Percentiles rank a stretch among this genome's conserved stretches.
Conservation (phyloP, 1,140 invertebrate genomes). For the Penaeus chinensis region DNA sequence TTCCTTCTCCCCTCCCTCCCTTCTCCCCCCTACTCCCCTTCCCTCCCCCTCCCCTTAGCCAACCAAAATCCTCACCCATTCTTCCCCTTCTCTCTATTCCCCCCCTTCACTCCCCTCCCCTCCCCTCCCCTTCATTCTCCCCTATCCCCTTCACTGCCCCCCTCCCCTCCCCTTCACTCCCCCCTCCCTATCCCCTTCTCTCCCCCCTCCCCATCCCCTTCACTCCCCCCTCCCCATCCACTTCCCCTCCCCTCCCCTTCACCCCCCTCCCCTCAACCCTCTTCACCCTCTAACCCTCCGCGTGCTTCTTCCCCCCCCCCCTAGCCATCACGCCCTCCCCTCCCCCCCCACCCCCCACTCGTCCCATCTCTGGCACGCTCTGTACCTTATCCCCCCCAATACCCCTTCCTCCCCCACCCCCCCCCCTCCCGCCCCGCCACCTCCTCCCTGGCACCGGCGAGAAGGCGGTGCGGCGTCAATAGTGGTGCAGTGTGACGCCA, state of each 20-base stretch:
- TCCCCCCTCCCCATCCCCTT: too few species aligned
- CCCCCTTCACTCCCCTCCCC: too few species aligned
- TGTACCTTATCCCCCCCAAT: not conserved
- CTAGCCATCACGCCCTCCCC: not conserved
- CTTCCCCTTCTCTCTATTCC: not conserved
- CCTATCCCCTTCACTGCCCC: too few species aligned
- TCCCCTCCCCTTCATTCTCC: not conserved
- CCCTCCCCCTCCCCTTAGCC: not conserved
- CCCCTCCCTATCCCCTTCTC: not conserved
- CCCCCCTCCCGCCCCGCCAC: not conserved
- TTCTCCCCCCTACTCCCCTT: too few species aligned
- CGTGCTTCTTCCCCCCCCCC: not conserved
- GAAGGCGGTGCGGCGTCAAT: slow-evolving; percentile 32
- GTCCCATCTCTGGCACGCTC: not conserved
- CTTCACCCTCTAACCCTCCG: not conserved
- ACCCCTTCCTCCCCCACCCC: not conserved
- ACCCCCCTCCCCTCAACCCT: too few species aligned
- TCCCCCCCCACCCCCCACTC: not conserved
- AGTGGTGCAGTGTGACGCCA: slow-evolving; percentile 40
- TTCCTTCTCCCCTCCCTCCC: not conserved
- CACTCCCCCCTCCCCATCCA: not conserved
- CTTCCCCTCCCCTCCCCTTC: not conserved
- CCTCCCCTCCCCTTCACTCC: too few species aligned
- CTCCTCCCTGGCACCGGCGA: slow-evolving; percentile 21
- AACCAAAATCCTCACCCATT: not conserved